Percentiles rank a stretch among this genome's conserved stretches.
Conservation (phyloP, 1,140 invertebrate genomes). For the Brachionus angularis region DNA sequence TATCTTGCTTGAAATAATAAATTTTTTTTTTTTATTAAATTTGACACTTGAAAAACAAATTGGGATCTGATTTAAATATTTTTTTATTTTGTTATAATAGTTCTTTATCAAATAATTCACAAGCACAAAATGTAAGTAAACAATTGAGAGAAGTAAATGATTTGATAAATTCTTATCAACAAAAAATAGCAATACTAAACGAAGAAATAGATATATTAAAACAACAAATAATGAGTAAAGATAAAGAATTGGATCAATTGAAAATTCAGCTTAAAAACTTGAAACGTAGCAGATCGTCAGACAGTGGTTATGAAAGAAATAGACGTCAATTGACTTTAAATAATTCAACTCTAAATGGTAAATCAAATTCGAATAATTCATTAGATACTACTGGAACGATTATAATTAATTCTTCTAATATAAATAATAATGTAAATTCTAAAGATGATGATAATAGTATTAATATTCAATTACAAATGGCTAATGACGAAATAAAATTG, state of each 20-base stretch:
- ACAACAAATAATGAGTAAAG: conserved; percentile 17
- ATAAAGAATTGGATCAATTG: conserved; percentile 42
- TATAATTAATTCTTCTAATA: not conserved
- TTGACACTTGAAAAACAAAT: no score
- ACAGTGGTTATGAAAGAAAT: conserved; percentile 33
- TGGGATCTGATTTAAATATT: not conserved
- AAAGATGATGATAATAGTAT: not conserved
- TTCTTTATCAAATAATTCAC: conserved; percentile 19
- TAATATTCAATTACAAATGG: not conserved
- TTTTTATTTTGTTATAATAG: not conserved
- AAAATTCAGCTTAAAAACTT: conserved; percentile 41
- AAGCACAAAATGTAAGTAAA: conserved; percentile 13
- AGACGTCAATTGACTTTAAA: conserved; percentile 3
- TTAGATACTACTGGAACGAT: not conserved
- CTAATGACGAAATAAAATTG: conserved; percentile 32
- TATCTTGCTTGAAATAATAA: no score
- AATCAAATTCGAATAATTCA: not conserved
- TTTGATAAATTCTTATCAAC: conserved; percentile 44
- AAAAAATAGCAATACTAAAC: conserved; percentile 42
- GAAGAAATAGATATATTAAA: conserved; percentile 38
- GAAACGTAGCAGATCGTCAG: conserved; percentile 36
- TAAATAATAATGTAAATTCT: not conserved
- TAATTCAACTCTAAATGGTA: not conserved
- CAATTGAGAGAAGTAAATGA: conserved; percentile 41
- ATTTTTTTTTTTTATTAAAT: no score